These are phyloP conservation scores for Deroptyus accipitrinus DNA, from an alignment of 2,113 vertebrate species.

Conservation along the genomic window DNA sequence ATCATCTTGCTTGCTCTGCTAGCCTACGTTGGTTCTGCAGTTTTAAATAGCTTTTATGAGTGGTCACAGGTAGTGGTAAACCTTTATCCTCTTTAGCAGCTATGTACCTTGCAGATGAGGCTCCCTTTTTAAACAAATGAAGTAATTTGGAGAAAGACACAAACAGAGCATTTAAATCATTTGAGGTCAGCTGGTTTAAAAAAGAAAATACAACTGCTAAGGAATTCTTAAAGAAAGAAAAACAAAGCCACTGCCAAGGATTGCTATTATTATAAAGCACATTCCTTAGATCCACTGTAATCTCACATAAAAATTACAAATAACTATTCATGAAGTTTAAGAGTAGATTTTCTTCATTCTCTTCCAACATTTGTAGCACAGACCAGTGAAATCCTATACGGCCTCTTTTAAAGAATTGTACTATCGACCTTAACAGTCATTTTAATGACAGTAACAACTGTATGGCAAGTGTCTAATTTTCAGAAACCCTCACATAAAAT, in stretches of 20 bases:
- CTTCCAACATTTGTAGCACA: background rate
- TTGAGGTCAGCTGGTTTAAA: background rate
- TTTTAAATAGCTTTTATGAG: background rate
- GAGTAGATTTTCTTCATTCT: background rate
- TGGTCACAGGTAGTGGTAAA: background rate
- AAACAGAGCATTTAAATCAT: background rate
- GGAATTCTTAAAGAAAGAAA: slow-evolving; percentile 38
- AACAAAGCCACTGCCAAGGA: background rate
- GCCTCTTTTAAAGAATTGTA: background rate
- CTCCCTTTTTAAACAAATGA: background rate
- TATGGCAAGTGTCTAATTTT: background rate
- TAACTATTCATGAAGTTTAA: background rate
- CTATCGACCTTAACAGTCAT: background rate
- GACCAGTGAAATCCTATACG: background rate
- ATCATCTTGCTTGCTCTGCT: background rate
- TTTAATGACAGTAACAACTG: background rate
- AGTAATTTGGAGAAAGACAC: background rate
- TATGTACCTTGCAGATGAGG: background rate
- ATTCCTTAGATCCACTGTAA: slow-evolving; percentile 25
- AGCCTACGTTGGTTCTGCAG: background rate
- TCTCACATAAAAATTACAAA: slow-evolving; percentile 28
- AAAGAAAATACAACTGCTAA: background rate
- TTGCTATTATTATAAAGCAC: slow-evolving; percentile 25
- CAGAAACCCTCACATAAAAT: background rate
- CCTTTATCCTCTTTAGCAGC: background rate